phyloP scores from a whole-genome alignment of 2,888 invertebrate species.

The Lymantria monacha region DNA sequence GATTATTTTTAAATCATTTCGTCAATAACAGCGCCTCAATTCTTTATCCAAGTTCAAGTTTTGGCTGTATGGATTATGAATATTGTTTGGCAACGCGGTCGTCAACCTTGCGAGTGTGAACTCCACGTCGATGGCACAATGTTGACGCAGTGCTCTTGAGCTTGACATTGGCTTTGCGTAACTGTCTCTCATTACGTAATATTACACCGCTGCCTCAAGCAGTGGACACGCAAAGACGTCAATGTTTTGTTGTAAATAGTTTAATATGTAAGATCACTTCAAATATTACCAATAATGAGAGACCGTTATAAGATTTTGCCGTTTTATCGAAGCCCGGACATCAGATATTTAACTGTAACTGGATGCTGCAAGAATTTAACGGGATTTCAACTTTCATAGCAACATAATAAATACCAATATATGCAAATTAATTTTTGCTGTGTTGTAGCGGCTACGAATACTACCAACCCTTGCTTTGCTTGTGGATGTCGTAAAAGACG shows the following conservation, averaged over 20 bases:
- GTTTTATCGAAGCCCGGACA: constrained; percentile 38
- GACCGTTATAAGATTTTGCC: constrained; percentile 30
- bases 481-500: too few relatives aligned
- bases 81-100: constrained; percentile 60
- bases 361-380: constrained; percentile 38
- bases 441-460: too few relatives aligned
- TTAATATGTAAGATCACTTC: constrained; percentile 24
- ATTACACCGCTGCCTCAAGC: constrained; percentile 22
- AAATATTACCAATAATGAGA: constrained; percentile 19
- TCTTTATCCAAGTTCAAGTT: constrained; percentile 36
- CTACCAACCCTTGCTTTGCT: too few relatives aligned
- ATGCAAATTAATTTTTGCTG: too few relatives aligned
- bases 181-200: constrained; percentile 53
- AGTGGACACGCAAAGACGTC: constrained; percentile 29
- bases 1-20: constrained; percentile 16
- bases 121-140: constrained; percentile 19
- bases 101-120: constrained; percentile 37
- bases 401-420: too few relatives aligned
- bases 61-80: constrained; percentile 22
- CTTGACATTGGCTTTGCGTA: constrained; percentile 75
- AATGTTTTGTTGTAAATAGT: too few relatives aligned
- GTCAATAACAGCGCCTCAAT: constrained; percentile 20
- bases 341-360: constrained; percentile 28
- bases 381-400: constrained; percentile 31
- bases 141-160: constrained; percentile 67